Evolutionary conservation across 2,113 vertebrate genomes (phyloP).

Genomic region (Chinchilla lanigera): DNA sequence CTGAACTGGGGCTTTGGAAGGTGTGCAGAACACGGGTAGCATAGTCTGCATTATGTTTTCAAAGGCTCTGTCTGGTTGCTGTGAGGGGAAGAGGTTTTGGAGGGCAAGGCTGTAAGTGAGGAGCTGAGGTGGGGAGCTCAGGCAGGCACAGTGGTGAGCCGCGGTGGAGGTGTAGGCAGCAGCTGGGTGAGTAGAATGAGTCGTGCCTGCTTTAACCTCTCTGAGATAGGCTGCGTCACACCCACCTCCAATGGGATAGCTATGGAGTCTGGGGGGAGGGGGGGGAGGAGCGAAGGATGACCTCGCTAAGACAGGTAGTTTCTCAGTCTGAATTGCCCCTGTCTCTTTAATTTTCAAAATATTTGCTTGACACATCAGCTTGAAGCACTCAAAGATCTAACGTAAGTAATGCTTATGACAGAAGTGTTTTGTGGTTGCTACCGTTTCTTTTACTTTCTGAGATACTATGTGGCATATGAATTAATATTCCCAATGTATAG

Average conservation of each 20-base stretch:
- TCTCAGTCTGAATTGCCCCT: not conserved
- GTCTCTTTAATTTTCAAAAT: constrained; percentile 28
- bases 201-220: not conserved
- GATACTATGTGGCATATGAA: not conserved
- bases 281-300: not conserved
- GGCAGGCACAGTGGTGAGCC: not conserved
- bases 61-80: not conserved
- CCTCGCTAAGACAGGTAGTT: not conserved
- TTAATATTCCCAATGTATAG: constrained; percentile 22
- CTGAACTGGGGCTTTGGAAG: not conserved
- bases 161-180: not conserved
- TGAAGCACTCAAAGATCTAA: not conserved
- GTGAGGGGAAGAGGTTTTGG: not conserved
- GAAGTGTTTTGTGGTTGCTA: not conserved
- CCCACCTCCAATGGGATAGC: not conserved
- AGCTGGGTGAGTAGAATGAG: not conserved
- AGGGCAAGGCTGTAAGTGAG: not conserved
- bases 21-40: not conserved
- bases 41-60: not conserved
- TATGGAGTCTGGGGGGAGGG: not conserved
- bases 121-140: not conserved
- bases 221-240: not conserved
- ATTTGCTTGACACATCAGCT: constrained; percentile 9
- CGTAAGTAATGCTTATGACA: not conserved
- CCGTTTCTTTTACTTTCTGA: constrained; percentile 15